Evolutionary conservation across 2,113 vertebrate genomes (phyloP), one percentile per base, ranked within the genome.

Genomic region (Boulengeromyrus knoepffleri): DNA sequence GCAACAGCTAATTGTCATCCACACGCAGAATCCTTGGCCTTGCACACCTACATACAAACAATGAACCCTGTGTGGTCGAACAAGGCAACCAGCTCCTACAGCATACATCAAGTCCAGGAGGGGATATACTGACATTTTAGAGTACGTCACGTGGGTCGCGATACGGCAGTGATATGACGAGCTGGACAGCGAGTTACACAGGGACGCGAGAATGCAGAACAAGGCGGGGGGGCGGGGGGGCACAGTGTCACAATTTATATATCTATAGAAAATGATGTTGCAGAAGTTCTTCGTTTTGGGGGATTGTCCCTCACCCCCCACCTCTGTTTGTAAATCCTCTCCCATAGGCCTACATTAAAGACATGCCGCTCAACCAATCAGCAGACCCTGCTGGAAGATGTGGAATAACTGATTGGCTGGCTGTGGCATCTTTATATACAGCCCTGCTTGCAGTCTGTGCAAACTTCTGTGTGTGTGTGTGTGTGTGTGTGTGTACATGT

Each of bases 1-100:
- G 83, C 80, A 62, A 62, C 45, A 87, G 62, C 46, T 88, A 46
- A 47, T 77, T 27, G 12, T 87, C 19, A 15, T 53, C 45, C 62
- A 42, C 85, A 42, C 45, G 2, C 39, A 87, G 31, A 24, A 88
- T 36, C 46, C 89, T 45, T 56, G 47, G 85, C 85, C 87, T 36
- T 88, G 66, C 46, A 8, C 46, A 10, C 36, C 13, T 10, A 80
- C 74, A 80, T 42, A 80, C 74, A 52, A 42, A 90, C 80, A n/a
- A 49, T 77, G 56, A 49, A 45, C 42, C 45, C 36, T 86, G 85
- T 90, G 85, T 90, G 88, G 92, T 91, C 89, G 91, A 89, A 66
- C 83, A 86, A 89, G 90, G 91, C 92, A 91, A 90, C 89, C 84
- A 21, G 88, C 62, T 89, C 91, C 88, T 87, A 92, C 91, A 93